Evolutionary conservation across 2,797 vertebrate genomes (phyloP).

Genomic region (Euphonia xanthogaster): DNA sequence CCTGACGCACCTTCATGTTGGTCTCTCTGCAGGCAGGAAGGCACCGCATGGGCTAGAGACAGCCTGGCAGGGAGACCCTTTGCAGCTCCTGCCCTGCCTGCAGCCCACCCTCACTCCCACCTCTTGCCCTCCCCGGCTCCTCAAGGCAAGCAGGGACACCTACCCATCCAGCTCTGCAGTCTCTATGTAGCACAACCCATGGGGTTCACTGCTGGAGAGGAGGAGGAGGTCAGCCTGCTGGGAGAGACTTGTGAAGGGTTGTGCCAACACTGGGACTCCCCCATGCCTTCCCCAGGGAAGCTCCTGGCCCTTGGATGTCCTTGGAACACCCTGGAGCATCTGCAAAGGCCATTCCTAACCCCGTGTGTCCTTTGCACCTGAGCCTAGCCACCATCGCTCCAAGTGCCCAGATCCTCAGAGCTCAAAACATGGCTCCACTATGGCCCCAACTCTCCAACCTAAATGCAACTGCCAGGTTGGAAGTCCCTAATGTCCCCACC

Average conservation of each 20-base stretch:
- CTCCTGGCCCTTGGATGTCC: neutral
- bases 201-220: conserved; percentile 93
- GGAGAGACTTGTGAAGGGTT: neutral
- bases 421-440: neutral
- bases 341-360: neutral
- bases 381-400: neutral
- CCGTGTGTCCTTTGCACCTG: neutral
- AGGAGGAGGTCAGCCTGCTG: conserved; percentile 92
- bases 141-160: neutral
- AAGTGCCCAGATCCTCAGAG: neutral
- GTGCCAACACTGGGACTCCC: neutral
- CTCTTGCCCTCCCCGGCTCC: neutral
- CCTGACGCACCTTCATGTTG: conserved; percentile 96
- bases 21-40: conserved; percentile 81
- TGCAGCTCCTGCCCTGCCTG: neutral
- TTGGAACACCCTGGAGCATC: neutral
- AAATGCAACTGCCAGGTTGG: neutral
- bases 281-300: neutral
- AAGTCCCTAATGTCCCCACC: neutral
- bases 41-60: fast-evolving
- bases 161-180: conserved; percentile 96
- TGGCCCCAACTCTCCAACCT: fast-evolving
- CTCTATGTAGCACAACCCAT: conserved; percentile 96
- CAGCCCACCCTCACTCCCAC: neutral
- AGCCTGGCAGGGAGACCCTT: neutral